Conservation (phyloP, 2,797 vertebrate species). For the Calcarius lapponicus region DNA sequence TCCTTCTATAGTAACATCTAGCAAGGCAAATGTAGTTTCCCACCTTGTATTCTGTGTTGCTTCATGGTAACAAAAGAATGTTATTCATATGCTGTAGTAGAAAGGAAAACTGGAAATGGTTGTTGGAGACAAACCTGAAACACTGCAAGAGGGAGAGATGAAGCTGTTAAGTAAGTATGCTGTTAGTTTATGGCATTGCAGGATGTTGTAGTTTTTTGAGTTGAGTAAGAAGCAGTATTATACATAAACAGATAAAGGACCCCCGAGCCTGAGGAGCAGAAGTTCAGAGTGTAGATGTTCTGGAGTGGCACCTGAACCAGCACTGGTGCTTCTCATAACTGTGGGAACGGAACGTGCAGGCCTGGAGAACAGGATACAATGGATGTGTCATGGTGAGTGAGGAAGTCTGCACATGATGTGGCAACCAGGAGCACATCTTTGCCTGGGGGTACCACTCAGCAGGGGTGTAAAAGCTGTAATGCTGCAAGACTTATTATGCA, state of each 20-base stretch:
- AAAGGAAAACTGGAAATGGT: not conserved
- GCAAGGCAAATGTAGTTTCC: not conserved
- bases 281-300: not conserved
- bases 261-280: not conserved
- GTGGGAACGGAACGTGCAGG: accelerated
- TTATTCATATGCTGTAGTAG: not conserved
- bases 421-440: not conserved
- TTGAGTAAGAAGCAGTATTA: not conserved
- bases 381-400: not conserved
- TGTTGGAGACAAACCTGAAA: not conserved
- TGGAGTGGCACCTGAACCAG: not conserved
- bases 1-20: not conserved
- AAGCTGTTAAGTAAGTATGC: not conserved
- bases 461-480: not conserved
- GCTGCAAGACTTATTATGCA: not conserved
- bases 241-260: not conserved
- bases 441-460: not conserved
- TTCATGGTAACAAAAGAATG: not conserved
- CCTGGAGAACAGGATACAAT: accelerated
- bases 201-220: not conserved
- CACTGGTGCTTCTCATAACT: not conserved
- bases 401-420: not conserved
- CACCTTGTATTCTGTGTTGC: not conserved
- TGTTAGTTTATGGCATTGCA: not conserved
- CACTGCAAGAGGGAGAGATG: not conserved